These are phyloP conservation scores for Carcharodon carcharias DNA, from an alignment of 2,797 vertebrate species.

Conservation along the genomic window DNA sequence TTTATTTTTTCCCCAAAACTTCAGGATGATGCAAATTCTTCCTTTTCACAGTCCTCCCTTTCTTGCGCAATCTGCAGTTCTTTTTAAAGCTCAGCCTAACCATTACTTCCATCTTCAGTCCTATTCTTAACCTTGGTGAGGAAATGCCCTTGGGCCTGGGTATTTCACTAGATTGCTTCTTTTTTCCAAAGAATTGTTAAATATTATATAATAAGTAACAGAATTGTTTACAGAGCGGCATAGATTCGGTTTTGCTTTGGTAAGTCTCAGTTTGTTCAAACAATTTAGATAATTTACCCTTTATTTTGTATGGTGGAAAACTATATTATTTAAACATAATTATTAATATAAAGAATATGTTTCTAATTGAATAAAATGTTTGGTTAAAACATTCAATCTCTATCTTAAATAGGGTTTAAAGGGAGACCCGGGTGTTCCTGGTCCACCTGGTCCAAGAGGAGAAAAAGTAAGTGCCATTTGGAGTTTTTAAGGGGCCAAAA, in stretches of 20 bases:
- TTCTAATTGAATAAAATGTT: neutral
- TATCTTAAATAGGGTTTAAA: conserved; percentile 70
- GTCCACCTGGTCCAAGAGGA: conserved; percentile 72
- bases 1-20: neutral
- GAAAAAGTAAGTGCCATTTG: conserved; percentile 69
- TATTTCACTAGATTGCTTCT: neutral
- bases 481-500: neutral
- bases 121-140: neutral
- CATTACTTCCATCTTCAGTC: neutral
- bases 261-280: neutral
- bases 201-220: neutral
- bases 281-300: neutral
- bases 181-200: neutral
- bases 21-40: neutral
- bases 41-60: neutral
- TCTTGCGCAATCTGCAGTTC: no score
- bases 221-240: neutral
- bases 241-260: neutral
- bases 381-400: conserved; percentile 37
- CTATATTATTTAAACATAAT: neutral
- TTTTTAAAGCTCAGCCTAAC: no score
- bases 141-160: neutral
- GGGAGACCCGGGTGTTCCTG: conserved; percentile 70
- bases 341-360: neutral
- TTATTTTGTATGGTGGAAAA: neutral